Evolutionary conservation across 1,140 invertebrate genomes (phyloP).

Genomic region (Anastrepha ludens): DNA sequence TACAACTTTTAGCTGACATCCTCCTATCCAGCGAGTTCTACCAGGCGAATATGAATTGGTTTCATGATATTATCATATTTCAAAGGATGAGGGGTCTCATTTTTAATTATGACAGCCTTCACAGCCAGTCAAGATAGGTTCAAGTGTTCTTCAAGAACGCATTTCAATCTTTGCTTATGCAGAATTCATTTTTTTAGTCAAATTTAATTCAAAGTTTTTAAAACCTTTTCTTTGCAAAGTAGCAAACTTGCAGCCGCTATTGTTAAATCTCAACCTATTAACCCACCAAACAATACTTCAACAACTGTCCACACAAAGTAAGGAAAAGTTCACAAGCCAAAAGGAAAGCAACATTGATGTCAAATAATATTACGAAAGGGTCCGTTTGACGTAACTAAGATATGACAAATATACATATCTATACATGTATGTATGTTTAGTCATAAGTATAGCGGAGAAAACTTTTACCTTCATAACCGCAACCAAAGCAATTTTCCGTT

Average conservation of each 20-base stretch:
- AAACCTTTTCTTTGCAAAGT: not conserved
- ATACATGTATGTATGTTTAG: not conserved
- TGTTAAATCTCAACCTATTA: not conserved
- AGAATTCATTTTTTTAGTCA: too few relatives aligned
- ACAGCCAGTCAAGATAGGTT: too few relatives aligned
- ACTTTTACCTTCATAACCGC: conserved; percentile 3
- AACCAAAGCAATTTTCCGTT: conserved; percentile 20
- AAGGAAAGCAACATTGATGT: not conserved
- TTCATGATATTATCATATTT: too few relatives aligned
- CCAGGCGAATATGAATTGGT: too few relatives aligned
- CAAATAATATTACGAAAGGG: not conserved
- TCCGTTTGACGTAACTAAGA: not conserved
- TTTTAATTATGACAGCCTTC: too few relatives aligned
- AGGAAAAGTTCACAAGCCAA: not conserved
- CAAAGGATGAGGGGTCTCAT: too few relatives aligned
- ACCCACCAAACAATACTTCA: not conserved
- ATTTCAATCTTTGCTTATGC: too few relatives aligned
- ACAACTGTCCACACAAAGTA: not conserved
- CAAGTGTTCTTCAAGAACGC: too few relatives aligned
- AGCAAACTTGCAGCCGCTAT: not conserved
- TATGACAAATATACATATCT: not conserved
- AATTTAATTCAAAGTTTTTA: not conserved
- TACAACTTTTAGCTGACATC: too few relatives aligned
- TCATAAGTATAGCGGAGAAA: not conserved
- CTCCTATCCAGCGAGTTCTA: too few relatives aligned